Conservation (phyloP, 1,140 invertebrate species). For the Leptopilina clavipes region DNA sequence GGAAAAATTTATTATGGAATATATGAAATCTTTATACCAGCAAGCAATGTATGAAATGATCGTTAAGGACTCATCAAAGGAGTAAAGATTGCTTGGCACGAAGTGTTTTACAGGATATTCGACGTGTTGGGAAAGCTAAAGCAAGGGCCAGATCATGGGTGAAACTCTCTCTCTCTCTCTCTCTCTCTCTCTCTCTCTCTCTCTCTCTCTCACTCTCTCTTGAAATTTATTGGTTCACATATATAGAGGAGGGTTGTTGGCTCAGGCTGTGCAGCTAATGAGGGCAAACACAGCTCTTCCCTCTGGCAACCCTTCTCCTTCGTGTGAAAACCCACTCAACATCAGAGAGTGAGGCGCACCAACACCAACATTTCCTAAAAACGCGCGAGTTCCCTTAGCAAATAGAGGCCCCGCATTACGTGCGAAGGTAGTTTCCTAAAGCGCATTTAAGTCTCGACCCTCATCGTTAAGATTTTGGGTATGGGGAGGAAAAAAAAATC, state of each 20-base stretch:
- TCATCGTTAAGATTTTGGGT: not conserved
- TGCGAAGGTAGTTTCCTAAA: not conserved
- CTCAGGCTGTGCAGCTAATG: slow-evolving; percentile 60
- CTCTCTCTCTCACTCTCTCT: slow-evolving; percentile 21
- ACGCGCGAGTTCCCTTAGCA: slow-evolving; percentile 51
- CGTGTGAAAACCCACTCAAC: slow-evolving; percentile 50
- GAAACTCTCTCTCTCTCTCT: slow-evolving; percentile 39
- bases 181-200: no score
- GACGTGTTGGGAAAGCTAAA: slow-evolving; percentile 14
- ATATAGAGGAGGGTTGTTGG: slow-evolving; percentile 51
- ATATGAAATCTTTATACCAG: no score
- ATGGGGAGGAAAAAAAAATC: no score
- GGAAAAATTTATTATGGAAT: no score
- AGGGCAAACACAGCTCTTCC: slow-evolving; percentile 57
- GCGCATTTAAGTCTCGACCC: slow-evolving; percentile 19
- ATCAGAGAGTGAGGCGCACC: slow-evolving; percentile 47
- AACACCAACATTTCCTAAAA: slow-evolving; percentile 58
- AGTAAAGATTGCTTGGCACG: slow-evolving; percentile 1
- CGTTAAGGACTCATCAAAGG: slow-evolving; percentile 21
- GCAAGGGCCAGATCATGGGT: slow-evolving; percentile 44
- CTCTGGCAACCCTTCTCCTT: slow-evolving; percentile 36
- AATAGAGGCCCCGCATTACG: slow-evolving; percentile 54
- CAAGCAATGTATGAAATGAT: not conserved
- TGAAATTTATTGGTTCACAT: slow-evolving; percentile 57
- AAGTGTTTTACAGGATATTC: slow-evolving; percentile 28